phyloP scores from a whole-genome alignment of 2,113 vertebrate species.

The Corapipo altera region DNA sequence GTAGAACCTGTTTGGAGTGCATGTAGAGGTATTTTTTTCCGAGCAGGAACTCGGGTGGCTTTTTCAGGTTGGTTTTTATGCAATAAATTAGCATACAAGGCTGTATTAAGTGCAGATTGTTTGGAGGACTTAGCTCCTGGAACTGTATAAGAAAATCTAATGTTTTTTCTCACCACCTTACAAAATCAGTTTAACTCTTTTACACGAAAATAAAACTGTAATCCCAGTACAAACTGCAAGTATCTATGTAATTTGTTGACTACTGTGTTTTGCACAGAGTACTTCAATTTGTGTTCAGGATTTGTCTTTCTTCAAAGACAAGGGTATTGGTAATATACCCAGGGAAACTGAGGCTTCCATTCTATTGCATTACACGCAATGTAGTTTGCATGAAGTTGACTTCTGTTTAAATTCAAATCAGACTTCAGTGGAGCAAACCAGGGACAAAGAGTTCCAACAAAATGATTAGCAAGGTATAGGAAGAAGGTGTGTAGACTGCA shows the following conservation, averaged over 20 bases:
- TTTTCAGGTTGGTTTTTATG: background rate
- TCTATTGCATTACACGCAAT: accelerated
- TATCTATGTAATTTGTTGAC: background rate
- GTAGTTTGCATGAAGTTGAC: background rate
- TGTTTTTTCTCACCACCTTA: background rate
- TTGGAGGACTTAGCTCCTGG: background rate
- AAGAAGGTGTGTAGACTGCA: background rate
- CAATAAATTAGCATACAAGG: background rate
- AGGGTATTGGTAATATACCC: background rate
- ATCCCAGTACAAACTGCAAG: background rate
- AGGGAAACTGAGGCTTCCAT: background rate
- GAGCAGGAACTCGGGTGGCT: background rate
- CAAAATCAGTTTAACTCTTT: background rate
- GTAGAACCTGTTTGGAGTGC: background rate
- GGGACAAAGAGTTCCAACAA: background rate
- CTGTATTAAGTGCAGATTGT: background rate
- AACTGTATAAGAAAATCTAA: background rate
- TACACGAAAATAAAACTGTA: background rate
- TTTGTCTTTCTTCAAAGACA: background rate
- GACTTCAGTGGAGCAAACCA: background rate
- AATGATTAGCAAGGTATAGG: background rate
- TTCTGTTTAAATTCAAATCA: background rate
- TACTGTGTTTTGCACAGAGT: background rate
- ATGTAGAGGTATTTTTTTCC: background rate
- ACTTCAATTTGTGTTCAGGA: background rate